A percentile compares a stretch with the other conserved stretches of the same genome.
These are phyloP conservation scores for Eristalinus sepulchralis DNA, from an alignment of 2,888 invertebrate species.

Conservation along the genomic window DNA sequence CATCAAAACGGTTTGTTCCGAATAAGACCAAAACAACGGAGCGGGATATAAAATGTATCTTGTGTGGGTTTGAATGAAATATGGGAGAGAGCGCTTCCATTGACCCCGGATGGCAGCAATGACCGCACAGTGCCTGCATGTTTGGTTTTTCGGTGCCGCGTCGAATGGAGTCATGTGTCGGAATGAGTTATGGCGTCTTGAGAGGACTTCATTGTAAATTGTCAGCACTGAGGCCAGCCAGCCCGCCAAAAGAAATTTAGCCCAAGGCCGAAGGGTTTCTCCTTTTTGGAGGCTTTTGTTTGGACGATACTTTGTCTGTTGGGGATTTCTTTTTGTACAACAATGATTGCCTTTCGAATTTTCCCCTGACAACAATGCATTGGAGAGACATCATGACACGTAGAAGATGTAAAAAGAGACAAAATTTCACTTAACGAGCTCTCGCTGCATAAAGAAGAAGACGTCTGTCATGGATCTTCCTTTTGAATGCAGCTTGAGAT, in stretches of 20 bases:
- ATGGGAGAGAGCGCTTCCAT: not conserved
- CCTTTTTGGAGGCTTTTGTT: not conserved
- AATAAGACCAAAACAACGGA: not conserved
- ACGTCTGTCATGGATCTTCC: too few relatives aligned
- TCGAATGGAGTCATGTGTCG: not conserved
- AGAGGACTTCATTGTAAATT: not conserved
- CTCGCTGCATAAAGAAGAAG: too few relatives aligned
- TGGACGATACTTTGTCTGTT: not conserved
- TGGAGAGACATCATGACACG: too few relatives aligned
- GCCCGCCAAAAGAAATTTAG: not conserved
- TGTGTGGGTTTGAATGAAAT: not conserved
- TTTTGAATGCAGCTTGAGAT: too few relatives aligned
- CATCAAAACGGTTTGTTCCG: not conserved
- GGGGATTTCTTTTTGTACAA: not conserved
- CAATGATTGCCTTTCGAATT: too few relatives aligned
- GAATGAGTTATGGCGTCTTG: not conserved
- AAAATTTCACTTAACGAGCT: too few relatives aligned
- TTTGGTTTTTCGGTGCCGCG: not conserved
- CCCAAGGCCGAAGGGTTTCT: not conserved
- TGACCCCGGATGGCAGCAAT: not conserved
- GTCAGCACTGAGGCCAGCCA: not conserved
- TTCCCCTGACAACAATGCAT: too few relatives aligned
- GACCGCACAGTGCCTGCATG: not conserved
- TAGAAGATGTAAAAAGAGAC: too few relatives aligned
- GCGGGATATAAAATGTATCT: not conserved